Evolutionary conservation across 2,888 invertebrate genomes (phyloP), one percentile per base, ranked within the genome.

Genomic region (Orthosia cruda): DNA sequence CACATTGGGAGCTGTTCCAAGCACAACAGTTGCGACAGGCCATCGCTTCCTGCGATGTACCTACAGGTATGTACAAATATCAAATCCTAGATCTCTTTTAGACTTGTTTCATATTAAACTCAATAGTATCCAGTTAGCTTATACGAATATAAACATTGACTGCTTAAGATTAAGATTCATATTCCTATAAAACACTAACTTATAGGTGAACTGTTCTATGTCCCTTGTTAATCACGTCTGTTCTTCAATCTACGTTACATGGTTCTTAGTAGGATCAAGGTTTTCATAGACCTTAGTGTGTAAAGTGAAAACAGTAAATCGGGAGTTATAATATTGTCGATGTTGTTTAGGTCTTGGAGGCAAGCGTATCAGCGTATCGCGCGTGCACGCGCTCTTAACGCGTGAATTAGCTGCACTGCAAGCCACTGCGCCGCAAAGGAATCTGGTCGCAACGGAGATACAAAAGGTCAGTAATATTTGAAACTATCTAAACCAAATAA

Each of bases 1-100:
- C 97, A 23, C 92, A 88, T 85, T 96, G 96, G 96, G 95, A 96
- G 82, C 92, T 96, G 84, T 96, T 97, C 93, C 95, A 96, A 89
- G 92, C 94, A 50, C 88, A 93, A 16, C 96, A 95, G 74, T 90
- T 97, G 71, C 87, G 93, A 2, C 92, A 92, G n/a, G 97, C 96
- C 77, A 94, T 97, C 74, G 92, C 91, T 3, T 89, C 92, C 64
- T 96, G 96, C 84, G 96, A 96, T 77, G 84, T 96, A 70, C 93
- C 95, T 61, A 94, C 95, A 0, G 95, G 95, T 95, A 15, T 9
- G 57, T 26, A 20, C 57, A 0, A 0, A 32, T 9, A n/a, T 0
- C 2, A 5, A 50, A 15, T 5, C 16, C 1, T 7, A 2, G 9
- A 26, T 57, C 16, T 16, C 55, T 55, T 55, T 62, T 18, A 7